Base-by-base conservation (phyloP, 2,888 invertebrate genomes). In the Blastobasis adustella region DNA sequence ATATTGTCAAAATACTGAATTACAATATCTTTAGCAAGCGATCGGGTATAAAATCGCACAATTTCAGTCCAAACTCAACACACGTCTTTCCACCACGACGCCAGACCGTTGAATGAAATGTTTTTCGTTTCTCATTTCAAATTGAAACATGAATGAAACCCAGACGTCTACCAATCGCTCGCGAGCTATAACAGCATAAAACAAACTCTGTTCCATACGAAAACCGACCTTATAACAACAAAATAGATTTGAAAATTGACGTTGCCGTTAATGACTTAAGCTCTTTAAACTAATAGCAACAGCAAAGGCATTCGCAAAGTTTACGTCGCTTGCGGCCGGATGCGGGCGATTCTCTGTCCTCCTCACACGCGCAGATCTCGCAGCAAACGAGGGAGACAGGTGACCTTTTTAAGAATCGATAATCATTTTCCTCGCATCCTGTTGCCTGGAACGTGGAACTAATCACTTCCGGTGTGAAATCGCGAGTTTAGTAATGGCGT, bases 401-500 rank as follows among this genome's bases (percentile, higher is more conserved):
- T 47, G 56, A 60, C 49, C 47, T 56, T 61, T 66, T 77, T 83
- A 73, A 79, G 82, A 76, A 79, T 83, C 79, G 76, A 82, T 82
- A 83, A 83, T 81, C 79, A 76, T 72, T 77, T 74, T 72, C n/a
- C 73, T 79, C 70, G 70, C 82, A 83, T 86, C 86, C 83, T 79
- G 82, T 75, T 82, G 76, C 74, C 73, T 75, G 23, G 23, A 23
- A 23, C 23, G 23, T 79, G 79, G 81, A 82, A 86, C 82, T 80
- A 84, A 86, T 86, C 82, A 83, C 79, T 85, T 86, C 86, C 85
- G 77, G 63, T 71, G 23, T 23, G 23, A 23, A 23, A 23, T 23
- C 23, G 23, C 23, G 23, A 23, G 23, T 23, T 23, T 23, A 23
- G 23, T 23, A 23, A 23, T 23, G 23, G 23, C 23, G 23, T 23